Conservation (phyloP, 2,888 invertebrate species). For the Tetanocera ferruginea region DNA sequence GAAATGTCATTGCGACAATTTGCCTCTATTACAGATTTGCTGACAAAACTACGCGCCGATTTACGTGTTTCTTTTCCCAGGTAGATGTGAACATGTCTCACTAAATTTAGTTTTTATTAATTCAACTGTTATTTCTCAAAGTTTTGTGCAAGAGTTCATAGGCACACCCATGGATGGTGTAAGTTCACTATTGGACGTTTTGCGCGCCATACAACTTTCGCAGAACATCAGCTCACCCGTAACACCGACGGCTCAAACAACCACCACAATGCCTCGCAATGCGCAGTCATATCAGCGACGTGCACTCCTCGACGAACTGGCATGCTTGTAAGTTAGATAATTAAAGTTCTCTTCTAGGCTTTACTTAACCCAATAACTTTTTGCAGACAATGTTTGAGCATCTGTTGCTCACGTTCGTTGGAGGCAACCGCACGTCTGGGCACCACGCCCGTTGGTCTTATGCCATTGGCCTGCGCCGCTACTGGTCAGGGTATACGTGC, state of each 20-base stretch:
- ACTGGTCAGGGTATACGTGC: slow-evolving; percentile 90
- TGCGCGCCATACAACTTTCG: slow-evolving; percentile 87
- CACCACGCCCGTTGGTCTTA: slow-evolving; percentile 83
- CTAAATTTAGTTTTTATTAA: not conserved
- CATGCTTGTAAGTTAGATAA: slow-evolving; percentile 77
- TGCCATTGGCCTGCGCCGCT: slow-evolving; percentile 87
- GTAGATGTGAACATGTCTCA: slow-evolving; percentile 70
- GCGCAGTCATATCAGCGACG: slow-evolving; percentile 80
- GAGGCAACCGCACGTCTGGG: slow-evolving; percentile 85
- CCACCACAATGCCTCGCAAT: slow-evolving; percentile 70
- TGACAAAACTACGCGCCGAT: slow-evolving; percentile 88
- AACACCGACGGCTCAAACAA: slow-evolving; percentile 54
- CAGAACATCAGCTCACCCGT: slow-evolving; percentile 75
- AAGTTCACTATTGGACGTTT: slow-evolving; percentile 83
- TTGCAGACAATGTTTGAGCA: slow-evolving; percentile 82
- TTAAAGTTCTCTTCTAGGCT: no score
- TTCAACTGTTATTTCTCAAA: slow-evolving; percentile 61
- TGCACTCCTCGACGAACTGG: slow-evolving; percentile 87
- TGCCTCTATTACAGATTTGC: slow-evolving; percentile 86
- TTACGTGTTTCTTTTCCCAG: slow-evolving; percentile 89
- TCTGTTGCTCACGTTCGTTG: slow-evolving; percentile 82
- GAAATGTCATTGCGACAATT: slow-evolving; percentile 92
- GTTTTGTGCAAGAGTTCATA: slow-evolving; percentile 94
- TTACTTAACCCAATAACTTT: not conserved
- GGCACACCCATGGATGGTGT: slow-evolving; percentile 91